Conservation (phyloP, 1,140 invertebrate species). For the Scaptodrosophila lebanonensis region DNA sequence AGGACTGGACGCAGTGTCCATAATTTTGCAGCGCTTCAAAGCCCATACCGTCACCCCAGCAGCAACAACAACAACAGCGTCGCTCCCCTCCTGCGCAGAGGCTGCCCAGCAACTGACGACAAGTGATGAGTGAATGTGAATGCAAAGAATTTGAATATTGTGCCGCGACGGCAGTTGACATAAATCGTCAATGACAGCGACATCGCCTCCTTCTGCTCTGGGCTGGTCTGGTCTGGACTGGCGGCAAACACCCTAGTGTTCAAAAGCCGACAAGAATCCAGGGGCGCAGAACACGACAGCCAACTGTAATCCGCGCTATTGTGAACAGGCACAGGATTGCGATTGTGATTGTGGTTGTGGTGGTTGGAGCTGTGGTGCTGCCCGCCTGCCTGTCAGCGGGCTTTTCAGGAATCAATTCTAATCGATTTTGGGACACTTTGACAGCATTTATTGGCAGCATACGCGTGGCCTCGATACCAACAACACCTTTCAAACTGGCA, state of each 20-base stretch:
- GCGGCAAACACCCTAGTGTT: neutral
- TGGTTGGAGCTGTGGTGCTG: conserved; percentile 17
- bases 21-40: conserved; percentile 55
- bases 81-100: conserved; percentile 3
- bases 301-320: conserved; percentile 68
- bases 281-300: conserved; percentile 64
- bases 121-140: conserved; percentile 65
- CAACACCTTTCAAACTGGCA: conserved; percentile 54
- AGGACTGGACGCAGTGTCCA: conserved; percentile 38
- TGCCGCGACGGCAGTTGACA: conserved; percentile 67
- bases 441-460: conserved; percentile 70
- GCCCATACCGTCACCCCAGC: conserved; percentile 23
- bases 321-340: conserved; percentile 29
- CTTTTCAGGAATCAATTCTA: conserved; percentile 71
- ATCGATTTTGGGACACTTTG: conserved; percentile 73
- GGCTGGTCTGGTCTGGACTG: too few species aligned
- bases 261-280: conserved; percentile 37
- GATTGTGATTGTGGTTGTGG: neutral
- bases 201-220: conserved; percentile 70
- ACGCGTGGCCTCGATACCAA: conserved; percentile 63
- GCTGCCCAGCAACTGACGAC: conserved; percentile 44
- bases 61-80: conserved; percentile 15
- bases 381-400: conserved; percentile 47
- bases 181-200: conserved; percentile 74
- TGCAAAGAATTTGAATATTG: conserved; percentile 75